A percentile compares a stretch with the other conserved stretches of the same genome.
Evolutionary conservation across 2,113 vertebrate genomes (phyloP).

Genomic region (Tamias sibiricus): DNA sequence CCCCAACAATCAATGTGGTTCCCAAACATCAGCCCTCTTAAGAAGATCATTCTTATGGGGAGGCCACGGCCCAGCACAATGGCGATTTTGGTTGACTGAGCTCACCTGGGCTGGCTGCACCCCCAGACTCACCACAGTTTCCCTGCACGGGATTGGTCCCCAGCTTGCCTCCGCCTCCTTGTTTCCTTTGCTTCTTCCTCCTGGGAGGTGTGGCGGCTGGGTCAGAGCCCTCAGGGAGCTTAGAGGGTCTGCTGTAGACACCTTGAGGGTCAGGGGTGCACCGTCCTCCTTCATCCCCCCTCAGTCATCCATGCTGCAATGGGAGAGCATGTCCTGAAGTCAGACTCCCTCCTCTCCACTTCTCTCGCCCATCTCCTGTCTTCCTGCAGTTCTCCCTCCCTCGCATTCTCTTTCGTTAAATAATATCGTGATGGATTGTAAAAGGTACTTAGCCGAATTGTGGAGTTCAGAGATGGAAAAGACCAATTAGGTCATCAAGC

Average conservation of each 20-base stretch:
- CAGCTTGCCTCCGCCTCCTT: not conserved
- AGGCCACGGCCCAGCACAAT: not conserved
- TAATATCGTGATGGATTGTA: slow-evolving; percentile 61
- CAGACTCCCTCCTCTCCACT: not conserved
- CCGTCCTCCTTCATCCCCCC: not conserved
- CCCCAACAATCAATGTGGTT: not conserved
- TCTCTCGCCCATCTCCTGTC: not conserved
- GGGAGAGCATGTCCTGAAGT: not conserved
- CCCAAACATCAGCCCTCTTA: not conserved
- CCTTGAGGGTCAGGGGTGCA: rapidly evolving
- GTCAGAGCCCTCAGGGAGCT: not conserved
- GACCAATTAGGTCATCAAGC: slow-evolving; percentile 68
- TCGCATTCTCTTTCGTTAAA: not conserved
- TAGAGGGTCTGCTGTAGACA: not conserved
- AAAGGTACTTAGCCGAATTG: slow-evolving; percentile 77
- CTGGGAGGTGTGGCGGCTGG: not conserved
- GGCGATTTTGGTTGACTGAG: not conserved
- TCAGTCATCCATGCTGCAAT: rapidly evolving
- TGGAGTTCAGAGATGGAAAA: slow-evolving; percentile 66
- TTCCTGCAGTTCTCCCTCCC: not conserved
- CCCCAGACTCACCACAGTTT: too few species aligned
- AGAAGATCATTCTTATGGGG: not conserved
- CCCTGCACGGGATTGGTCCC: rapidly evolving
- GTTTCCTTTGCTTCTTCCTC: not conserved
- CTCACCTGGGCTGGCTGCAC: not conserved